A percentile compares a stretch with the other conserved stretches of the same genome.
These are phyloP conservation scores for Crotalus horridus DNA, from an alignment of 2,113 vertebrate genomes.

Conservation along the genomic window DNA sequence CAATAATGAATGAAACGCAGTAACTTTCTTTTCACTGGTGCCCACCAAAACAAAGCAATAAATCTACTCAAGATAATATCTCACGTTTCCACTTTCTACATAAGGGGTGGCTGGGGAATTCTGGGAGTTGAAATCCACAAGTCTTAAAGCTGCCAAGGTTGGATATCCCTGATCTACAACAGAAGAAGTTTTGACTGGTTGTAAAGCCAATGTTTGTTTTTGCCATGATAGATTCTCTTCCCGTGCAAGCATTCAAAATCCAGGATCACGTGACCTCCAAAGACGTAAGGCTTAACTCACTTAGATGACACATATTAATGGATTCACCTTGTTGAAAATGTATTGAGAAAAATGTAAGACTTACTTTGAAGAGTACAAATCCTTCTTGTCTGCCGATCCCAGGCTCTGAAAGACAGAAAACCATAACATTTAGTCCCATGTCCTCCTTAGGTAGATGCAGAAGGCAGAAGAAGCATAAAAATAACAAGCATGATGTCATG, in stretches of 20 bases:
- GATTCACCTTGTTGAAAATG: not conserved
- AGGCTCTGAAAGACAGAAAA: slow-evolving; percentile 76
- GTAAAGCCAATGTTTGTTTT: not conserved
- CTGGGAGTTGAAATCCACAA: not conserved
- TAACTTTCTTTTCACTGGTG: not conserved
- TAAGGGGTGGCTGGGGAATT: not conserved
- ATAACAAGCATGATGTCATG: not conserved
- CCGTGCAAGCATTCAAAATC: not conserved
- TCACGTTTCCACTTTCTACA: not conserved
- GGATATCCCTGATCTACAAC: not conserved
- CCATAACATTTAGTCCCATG: slow-evolving; percentile 17
- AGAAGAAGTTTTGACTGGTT: not conserved
- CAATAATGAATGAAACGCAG: not conserved
- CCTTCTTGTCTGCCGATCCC: slow-evolving; percentile 82
- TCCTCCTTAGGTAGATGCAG: not conserved
- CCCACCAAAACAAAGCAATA: not conserved
- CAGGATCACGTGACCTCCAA: not conserved
- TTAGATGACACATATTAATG: not conserved
- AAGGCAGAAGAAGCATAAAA: not conserved
- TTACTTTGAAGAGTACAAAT: slow-evolving; percentile 80
- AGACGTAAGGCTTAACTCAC: not conserved
- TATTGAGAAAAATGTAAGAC: slow-evolving; percentile 32
- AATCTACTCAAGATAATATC: not conserved
- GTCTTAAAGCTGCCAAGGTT: not conserved
- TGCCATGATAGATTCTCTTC: not conserved